Percentiles rank a stretch among this genome's conserved stretches.
These are phyloP conservation scores for Pogoniulus pusillus DNA, from an alignment of 2,797 vertebrate species.

Conservation along the genomic window DNA sequence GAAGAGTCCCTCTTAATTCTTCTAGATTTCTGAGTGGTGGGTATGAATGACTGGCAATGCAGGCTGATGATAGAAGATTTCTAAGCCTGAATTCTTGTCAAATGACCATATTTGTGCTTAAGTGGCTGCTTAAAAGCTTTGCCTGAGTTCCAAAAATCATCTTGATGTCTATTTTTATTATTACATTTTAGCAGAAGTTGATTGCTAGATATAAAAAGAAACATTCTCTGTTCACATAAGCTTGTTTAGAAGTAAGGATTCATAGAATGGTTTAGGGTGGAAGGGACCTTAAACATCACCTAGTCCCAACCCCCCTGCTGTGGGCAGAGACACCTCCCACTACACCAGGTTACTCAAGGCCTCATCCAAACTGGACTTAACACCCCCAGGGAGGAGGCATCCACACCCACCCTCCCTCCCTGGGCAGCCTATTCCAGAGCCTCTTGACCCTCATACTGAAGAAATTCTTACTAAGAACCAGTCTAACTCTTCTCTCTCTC, in stretches of 20 bases:
- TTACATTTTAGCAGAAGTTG: not conserved
- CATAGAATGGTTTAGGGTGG: too few relatives aligned
- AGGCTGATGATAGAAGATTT: not conserved
- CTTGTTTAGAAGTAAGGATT: not conserved
- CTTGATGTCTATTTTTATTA: not conserved
- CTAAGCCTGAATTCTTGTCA: not conserved
- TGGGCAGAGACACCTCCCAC: too few relatives aligned
- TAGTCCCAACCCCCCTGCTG: too few relatives aligned
- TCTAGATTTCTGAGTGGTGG: slow-evolving; percentile 22
- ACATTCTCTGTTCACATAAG: not conserved
- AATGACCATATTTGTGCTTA: not conserved
- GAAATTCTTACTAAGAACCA: too few relatives aligned
- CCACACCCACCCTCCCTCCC: too few relatives aligned
- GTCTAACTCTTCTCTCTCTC: too few relatives aligned
- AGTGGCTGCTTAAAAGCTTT: slow-evolving; percentile 10
- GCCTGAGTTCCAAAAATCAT: not conserved
- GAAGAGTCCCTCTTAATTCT: slow-evolving; percentile 42
- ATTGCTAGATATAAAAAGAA: not conserved
- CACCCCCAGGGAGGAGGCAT: too few relatives aligned
- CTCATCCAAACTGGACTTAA: too few relatives aligned
- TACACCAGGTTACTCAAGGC: too few relatives aligned
- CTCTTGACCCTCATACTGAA: too few relatives aligned
- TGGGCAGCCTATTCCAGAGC: too few relatives aligned
- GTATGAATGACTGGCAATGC: not conserved
- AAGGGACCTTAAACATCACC: too few relatives aligned